Evolutionary conservation across 92 coral and sea anemone genomes (phyloP).

Genomic region (Actinostola sp.): DNA sequence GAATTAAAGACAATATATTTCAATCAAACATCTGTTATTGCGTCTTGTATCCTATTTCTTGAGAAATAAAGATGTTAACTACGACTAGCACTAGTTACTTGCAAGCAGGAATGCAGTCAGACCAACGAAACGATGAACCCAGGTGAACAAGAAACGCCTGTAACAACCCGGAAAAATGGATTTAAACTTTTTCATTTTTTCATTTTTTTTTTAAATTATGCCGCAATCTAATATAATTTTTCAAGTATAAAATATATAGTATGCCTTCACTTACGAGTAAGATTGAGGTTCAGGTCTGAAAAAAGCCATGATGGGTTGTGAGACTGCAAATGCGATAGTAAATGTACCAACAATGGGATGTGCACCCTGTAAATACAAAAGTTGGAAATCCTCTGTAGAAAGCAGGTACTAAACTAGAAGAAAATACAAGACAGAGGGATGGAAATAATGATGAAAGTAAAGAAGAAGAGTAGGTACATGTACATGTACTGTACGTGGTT

Average conservation of each 20-base stretch:
- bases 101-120: slow-evolving; percentile 45
- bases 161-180: slow-evolving; percentile 7
- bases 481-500: too few relatives aligned
- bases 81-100: too few relatives aligned
- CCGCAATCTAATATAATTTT: too few relatives aligned
- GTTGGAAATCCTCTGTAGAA: not conserved
- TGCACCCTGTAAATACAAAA: slow-evolving; percentile 17
- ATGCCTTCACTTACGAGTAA: slow-evolving; percentile 14
- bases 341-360: slow-evolving; percentile 76
- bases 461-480: too few relatives aligned
- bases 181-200: too few relatives aligned
- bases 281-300: slow-evolving; percentile 72
- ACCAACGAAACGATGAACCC: slow-evolving; percentile 69
- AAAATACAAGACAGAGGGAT: not conserved
- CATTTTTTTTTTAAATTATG: too few relatives aligned
- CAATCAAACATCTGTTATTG: not conserved
- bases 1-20: not conserved
- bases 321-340: slow-evolving; percentile 48
- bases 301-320: slow-evolving; percentile 72
- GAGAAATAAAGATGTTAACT: too few relatives aligned
- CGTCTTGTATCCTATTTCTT: not conserved
- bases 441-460: too few relatives aligned
- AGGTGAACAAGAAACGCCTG: slow-evolving; percentile 70
- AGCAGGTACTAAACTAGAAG: not conserved
- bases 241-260: too few relatives aligned